Evolutionary conservation across 2,797 vertebrate genomes (phyloP).

Genomic region (Ptychadena robeensis): DNA sequence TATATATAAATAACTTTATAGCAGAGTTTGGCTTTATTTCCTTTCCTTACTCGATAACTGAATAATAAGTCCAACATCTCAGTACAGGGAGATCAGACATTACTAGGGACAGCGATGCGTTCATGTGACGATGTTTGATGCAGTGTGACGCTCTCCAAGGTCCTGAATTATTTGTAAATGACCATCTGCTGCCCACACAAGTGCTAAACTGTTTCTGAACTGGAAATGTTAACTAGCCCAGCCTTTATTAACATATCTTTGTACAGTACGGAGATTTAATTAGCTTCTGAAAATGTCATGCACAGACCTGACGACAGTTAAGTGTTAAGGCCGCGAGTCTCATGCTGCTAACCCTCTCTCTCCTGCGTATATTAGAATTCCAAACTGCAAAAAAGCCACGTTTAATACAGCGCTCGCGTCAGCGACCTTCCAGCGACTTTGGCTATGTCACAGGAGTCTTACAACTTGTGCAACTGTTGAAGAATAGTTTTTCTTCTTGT

Average conservation of each 20-base stretch:
- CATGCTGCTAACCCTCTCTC: neutral
- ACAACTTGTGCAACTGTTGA: neutral
- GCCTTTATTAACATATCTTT: constrained; percentile 24
- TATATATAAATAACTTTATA: too few relatives aligned
- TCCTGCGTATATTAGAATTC: neutral
- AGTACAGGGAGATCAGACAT: too few relatives aligned
- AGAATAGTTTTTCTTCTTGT: neutral
- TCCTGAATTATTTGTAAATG: constrained; percentile 32
- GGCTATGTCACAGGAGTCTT: neutral
- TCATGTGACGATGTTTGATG: neutral
- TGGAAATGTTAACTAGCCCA: neutral
- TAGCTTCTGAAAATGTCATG: constrained; percentile 34
- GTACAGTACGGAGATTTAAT: constrained; percentile 17
- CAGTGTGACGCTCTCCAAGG: neutral
- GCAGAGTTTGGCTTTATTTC: too few relatives aligned
- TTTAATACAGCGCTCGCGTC: neutral
- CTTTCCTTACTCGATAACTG: too few relatives aligned
- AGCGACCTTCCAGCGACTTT: neutral
- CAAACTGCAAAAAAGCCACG: neutral
- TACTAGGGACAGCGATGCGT: neutral
- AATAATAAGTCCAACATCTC: too few relatives aligned
- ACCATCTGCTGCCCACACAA: constrained; percentile 1
- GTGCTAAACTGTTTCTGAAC: constrained; percentile 15
- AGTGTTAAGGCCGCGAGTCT: constrained; percentile 12
- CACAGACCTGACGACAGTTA: neutral